Evolutionary conservation across 1,140 invertebrate genomes (phyloP).

Genomic region (Hylaeus volcanicus): DNA sequence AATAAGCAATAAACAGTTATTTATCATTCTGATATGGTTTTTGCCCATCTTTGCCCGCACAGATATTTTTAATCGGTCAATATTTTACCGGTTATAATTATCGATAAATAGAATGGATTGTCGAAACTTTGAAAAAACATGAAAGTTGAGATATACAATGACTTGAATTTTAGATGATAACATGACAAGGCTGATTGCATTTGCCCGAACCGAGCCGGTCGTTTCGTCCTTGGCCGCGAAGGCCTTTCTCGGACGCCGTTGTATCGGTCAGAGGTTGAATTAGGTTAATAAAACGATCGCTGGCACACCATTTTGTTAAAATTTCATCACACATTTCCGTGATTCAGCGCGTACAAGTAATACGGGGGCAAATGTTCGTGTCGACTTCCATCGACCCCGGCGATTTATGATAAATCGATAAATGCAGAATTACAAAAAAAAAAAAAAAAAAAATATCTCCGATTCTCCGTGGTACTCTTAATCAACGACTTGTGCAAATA

Average conservation of each 20-base stretch:
- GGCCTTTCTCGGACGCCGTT: slow-evolving; percentile 32
- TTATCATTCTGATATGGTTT: no score
- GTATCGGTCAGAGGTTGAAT: slow-evolving; percentile 38
- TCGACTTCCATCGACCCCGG: not conserved
- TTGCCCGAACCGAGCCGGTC: slow-evolving; percentile 30
- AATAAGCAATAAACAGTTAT: no score
- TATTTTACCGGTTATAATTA: not conserved
- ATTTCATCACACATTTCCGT: not conserved
- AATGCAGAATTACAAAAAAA: no score
- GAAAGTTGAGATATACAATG: not conserved
- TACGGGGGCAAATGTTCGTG: not conserved
- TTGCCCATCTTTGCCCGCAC: no score
- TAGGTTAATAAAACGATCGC: slow-evolving; percentile 20
- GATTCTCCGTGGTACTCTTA: not conserved
- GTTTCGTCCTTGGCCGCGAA: slow-evolving; percentile 36
- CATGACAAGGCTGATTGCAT: not conserved
- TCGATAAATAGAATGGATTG: not conserved
- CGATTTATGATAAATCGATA: not conserved
- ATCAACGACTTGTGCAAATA: not conserved
- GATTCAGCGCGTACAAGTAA: not conserved
- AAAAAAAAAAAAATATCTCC: not conserved
- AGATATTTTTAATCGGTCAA: no score
- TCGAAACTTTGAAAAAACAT: not conserved
- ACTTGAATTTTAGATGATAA: slow-evolving; percentile 25
- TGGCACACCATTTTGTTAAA: not conserved